phyloP scores from a whole-genome alignment of 2,888 invertebrate genomes.

The Teleiodes luculella region DNA sequence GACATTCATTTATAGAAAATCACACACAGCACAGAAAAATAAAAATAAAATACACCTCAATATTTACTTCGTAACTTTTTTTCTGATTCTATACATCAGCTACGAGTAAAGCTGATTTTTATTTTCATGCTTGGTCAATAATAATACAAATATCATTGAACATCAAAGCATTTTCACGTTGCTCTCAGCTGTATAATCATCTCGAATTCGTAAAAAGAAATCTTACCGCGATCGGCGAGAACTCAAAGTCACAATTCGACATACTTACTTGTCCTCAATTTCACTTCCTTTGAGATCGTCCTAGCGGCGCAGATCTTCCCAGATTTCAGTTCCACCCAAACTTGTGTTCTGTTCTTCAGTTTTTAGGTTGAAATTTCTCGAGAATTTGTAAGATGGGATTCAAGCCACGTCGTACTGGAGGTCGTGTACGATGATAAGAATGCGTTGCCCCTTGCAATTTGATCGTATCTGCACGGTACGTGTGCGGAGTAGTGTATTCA shows the following conservation, averaged over 20 bases:
- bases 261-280: conserved; percentile 32
- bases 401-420: conserved; percentile 26
- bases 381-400: conserved; percentile 26
- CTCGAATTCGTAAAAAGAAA: background rate
- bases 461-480: conserved; percentile 32
- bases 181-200: background rate
- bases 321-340: conserved; percentile 1
- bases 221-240: background rate
- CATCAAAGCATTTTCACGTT: background rate
- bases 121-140: background rate
- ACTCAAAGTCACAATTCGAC: conserved; percentile 17
- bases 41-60: too few species aligned
- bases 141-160: background rate
- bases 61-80: too few species aligned
- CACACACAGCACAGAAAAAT: too few species aligned
- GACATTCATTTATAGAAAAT: too few species aligned
- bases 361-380: conserved; percentile 25
- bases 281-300: conserved; percentile 32
- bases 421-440: conserved; percentile 37
- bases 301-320: conserved; percentile 11
- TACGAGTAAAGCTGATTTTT: too few species aligned
- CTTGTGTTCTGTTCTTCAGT: conserved; percentile 11
- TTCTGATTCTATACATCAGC: too few species aligned
- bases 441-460: conserved; percentile 35
- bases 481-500: conserved; percentile 6